Evolutionary conservation across 2,113 vertebrate species (phyloP).

Genomic region (Montifringilla adamsi): DNA sequence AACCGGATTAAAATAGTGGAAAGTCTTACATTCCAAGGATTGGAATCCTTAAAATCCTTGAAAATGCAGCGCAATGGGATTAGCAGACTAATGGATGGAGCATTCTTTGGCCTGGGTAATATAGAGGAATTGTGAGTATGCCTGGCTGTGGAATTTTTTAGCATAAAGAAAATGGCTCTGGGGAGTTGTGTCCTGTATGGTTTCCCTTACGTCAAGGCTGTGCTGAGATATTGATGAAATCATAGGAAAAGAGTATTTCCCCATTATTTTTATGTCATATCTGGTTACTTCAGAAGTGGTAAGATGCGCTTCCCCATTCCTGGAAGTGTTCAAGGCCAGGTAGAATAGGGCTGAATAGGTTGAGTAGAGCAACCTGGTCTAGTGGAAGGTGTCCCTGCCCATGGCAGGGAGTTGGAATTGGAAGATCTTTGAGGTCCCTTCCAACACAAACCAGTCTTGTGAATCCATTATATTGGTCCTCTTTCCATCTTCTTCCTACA

Average conservation of each 20-base stretch:
- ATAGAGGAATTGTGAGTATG: slow-evolving; percentile 88
- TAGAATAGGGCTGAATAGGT: neutral
- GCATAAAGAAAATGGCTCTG: neutral
- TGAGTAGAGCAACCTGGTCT: neutral
- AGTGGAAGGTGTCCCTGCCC: neutral
- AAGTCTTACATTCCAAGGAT: slow-evolving; percentile 94
- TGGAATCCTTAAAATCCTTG: slow-evolving; percentile 89
- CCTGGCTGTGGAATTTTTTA: neutral
- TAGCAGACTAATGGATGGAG: slow-evolving; percentile 92
- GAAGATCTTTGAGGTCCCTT: neutral
- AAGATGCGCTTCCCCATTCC: neutral
- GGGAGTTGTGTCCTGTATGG: neutral
- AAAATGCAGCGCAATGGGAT: slow-evolving; percentile 96
- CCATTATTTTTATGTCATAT: neutral
- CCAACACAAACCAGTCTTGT: neutral
- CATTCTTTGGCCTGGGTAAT: slow-evolving; percentile 93
- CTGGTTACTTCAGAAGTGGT: neutral
- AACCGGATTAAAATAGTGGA: slow-evolving; percentile 94
- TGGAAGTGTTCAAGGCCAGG: neutral
- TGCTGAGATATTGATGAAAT: neutral
- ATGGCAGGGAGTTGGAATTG: neutral
- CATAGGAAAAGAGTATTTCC: neutral
- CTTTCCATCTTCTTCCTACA: neutral
- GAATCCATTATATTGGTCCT: neutral
- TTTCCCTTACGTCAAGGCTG: neutral